phyloP scores from a whole-genome alignment of 2,113 vertebrate species.

The Boulengeromyrus knoepffleri region DNA sequence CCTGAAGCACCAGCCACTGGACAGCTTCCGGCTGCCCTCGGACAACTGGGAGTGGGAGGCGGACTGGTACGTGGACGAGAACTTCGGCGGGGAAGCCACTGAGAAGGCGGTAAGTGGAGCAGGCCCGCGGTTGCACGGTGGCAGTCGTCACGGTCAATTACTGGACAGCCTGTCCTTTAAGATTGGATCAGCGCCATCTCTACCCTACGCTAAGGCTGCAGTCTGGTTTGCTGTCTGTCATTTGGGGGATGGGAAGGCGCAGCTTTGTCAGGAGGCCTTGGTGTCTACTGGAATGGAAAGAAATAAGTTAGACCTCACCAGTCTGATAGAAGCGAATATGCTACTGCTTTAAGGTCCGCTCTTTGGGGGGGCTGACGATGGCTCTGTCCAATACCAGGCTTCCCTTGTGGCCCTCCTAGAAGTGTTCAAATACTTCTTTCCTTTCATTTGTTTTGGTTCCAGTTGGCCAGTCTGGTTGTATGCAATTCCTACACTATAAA shows the following conservation, averaged over 20 bases:
- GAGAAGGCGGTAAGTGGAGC: constrained; percentile 81
- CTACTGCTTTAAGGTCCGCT: background rate
- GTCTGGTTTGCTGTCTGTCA: background rate
- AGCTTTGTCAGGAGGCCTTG: background rate
- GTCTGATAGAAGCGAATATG: background rate
- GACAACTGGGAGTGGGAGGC: constrained; percentile 93
- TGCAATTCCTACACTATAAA: background rate
- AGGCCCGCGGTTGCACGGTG: background rate
- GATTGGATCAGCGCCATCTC: background rate
- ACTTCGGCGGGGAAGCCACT: constrained; percentile 89
- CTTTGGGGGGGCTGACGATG: background rate
- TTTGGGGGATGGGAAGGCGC: background rate
- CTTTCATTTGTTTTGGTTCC: background rate
- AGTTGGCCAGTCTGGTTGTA: background rate
- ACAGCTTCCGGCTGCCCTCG: constrained; percentile 74
- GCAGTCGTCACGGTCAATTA: background rate
- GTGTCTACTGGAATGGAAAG: background rate
- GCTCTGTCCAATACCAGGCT: background rate
- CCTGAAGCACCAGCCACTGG: constrained; percentile 75
- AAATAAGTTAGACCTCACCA: background rate
- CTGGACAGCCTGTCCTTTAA: background rate
- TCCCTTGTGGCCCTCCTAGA: background rate
- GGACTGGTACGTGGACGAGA: constrained; percentile 93
- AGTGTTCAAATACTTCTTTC: background rate
- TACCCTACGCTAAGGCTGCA: background rate